Evolutionary conservation across 1,140 invertebrate genomes (phyloP).

Genomic region (Drosophila nigrodunni): DNA sequence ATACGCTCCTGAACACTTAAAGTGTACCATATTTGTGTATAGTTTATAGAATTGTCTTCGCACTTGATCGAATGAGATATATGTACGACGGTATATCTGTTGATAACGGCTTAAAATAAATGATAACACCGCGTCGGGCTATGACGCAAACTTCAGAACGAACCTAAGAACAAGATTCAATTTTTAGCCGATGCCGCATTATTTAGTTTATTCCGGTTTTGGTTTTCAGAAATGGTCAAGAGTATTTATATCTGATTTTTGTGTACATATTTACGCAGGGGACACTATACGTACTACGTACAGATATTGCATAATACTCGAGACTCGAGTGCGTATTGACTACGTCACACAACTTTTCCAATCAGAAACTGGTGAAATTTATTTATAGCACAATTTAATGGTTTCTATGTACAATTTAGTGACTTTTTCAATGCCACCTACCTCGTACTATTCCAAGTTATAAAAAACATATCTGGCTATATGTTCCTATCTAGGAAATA

Average conservation of each 20-base stretch:
- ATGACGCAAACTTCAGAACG: slow-evolving; percentile 37
- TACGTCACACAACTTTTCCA: slow-evolving; percentile 15
- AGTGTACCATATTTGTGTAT: slow-evolving; percentile 1
- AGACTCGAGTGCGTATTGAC: slow-evolving; percentile 17
- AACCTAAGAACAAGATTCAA: slow-evolving; percentile 26
- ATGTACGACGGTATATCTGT: slow-evolving; percentile 21
- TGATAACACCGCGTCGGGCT: slow-evolving; percentile 27
- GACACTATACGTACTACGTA: not conserved
- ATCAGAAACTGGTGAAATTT: slow-evolving; percentile 1
- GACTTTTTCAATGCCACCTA: not conserved
- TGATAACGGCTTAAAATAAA: slow-evolving; percentile 21
- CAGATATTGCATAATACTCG: slow-evolving; percentile 12
- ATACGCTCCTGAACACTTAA: slow-evolving; percentile 15
- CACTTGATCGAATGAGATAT: slow-evolving; percentile 37
- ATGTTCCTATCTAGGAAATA: not conserved
- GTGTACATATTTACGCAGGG: slow-evolving; percentile 14
- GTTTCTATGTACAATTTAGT: not conserved
- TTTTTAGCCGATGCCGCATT: slow-evolving; percentile 14
- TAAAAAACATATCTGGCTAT: not conserved
- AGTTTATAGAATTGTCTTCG: not conserved
- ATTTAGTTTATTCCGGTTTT: slow-evolving; percentile 24
- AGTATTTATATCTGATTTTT: slow-evolving; percentile 7
- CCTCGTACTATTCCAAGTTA: not conserved
- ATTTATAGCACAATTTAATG: not conserved
- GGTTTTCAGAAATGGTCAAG: slow-evolving; percentile 4